A percentile compares a stretch with the other conserved stretches of the same genome.
Evolutionary conservation across 2,888 invertebrate species (phyloP).

Genomic region (Reticulitermes lucifugus): DNA sequence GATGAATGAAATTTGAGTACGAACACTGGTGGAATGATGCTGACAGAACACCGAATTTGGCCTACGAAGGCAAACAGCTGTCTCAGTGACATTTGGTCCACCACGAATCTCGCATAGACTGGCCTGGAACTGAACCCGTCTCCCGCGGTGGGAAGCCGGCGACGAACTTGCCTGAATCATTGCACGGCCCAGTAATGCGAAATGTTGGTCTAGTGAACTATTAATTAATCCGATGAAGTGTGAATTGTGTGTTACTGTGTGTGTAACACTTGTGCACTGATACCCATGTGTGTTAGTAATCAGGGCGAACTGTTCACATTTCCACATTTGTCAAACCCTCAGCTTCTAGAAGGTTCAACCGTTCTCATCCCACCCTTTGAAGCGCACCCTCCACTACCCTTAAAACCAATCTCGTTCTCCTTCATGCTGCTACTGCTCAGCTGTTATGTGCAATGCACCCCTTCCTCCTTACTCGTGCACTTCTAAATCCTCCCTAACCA

Average conservation of each 20-base stretch:
- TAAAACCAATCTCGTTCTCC: conserved; percentile 29
- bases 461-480: neutral
- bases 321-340: conserved; percentile 35
- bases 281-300: conserved; percentile 22
- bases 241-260: neutral
- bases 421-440: conserved; percentile 23
- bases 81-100: no score
- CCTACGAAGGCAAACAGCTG: no score
- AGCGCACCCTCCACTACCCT: conserved; percentile 19
- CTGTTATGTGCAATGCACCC: conserved; percentile 35
- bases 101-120: no score
- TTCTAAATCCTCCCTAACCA: conserved; percentile 29
- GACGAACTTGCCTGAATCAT: no score
- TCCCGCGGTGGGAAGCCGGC: no score
- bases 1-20: no score
- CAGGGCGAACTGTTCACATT: conserved; percentile 29
- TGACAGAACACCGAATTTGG: no score
- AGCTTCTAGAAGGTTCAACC: conserved; percentile 20
- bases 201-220: no score
- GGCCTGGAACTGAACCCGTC: no score
- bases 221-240: no score
- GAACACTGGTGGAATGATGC: no score
- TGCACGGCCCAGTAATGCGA: no score
- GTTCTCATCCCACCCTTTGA: conserved; percentile 21
- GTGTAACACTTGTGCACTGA: conserved; percentile 4